Evolutionary conservation across 2,888 invertebrate genomes (phyloP), one percentile per base, ranked within the genome.

Genomic region (Creontiades dilutus): DNA sequence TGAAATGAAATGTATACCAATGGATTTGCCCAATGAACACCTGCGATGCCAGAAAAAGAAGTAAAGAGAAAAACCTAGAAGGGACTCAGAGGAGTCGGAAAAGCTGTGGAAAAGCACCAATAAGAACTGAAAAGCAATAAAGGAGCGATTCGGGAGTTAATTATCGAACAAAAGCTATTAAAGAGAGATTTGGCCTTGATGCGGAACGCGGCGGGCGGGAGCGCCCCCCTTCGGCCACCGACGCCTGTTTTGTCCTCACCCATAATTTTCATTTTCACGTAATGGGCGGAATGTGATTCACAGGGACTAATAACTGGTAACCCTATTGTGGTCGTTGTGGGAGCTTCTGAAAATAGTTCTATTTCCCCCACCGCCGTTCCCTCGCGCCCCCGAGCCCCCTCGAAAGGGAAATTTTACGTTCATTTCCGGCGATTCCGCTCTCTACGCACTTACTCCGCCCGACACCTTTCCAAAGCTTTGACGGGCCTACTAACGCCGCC

Each of bases 261-360:
- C 89, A 78, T 89, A 89, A 89, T 89, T 89, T 89, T 89, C 89
- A 89, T 89, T 89, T 89, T 89, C 89, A 11, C 89, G 84, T 84
- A 84, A 89, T 89, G 82, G 89, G 82, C 48, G 61, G 89, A 89
- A 89, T 89, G 89, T 82, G 89, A 89, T 89, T 89, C 89, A 89
- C 82, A 89, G 89, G 61, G 89, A 82, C 89, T 89, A 89, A 89
- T 89, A 89, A 89, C 89, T 89, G 89, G 89, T 89, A 89, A 89
- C 89, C 89, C 89, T 89, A 84, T 89, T 89, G 89, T 89, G 89
- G 89, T 89, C 84, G 78, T 89, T 89, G 89, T 37, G 89, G 89
- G 76, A n/a, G 47, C 84, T 48, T 80, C 89, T 82, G 89, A 89
- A 89, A 89, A 89, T 89, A 89, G 82, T 89, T 89, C 89, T 89